Evolutionary conservation across 35 echinoderm and acorn worm genomes (phyloP), one percentile per base, ranked within the genome.

Genomic region (Lytechinus pictus): DNA sequence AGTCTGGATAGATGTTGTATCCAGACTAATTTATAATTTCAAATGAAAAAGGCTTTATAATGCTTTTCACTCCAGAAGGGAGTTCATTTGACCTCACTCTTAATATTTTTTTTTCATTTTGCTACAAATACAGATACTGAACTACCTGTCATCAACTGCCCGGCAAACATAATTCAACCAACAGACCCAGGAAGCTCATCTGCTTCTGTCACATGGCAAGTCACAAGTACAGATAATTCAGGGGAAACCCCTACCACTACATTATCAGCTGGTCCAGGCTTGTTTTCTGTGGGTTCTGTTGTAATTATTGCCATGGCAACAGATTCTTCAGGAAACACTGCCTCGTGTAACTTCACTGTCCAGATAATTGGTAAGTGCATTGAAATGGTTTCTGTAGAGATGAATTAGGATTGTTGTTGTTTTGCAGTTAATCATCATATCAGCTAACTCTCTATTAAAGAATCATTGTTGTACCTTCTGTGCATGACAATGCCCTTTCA

Each of bases 171-270:
- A 11, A 57, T 57, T 4, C 53, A 54, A 57, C 4, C 92, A 3
- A 13, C 92, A 11, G 92, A 93, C 92, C 13, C 8, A 5, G 92
- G 92, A 27, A 57, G 52, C 27, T 14, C 55, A 3, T 55, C 92
- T 44, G 52, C 92, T 54, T 57, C 53, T 14, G 92, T 93, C 53
- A 93, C 92, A 9, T 93, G 92, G 92, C 27, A 33, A 33, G 53
- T 57, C n/a, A 93, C 92, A 10, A 54, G 54, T 12, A 57, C 54
- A 10, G 92, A 93, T 27, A 93, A 93, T 27, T 93, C 92, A 27
- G 92, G 92, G 92, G 92, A 93, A 10, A 19, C 92, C 92, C 92
- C 92, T 10, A 93, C 92, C 92, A 93, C 57, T 28, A 54, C 52
- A 54, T 93, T 53, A 21, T 55, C 92, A 16, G 21, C 28, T 8